Evolutionary conservation across 2,888 invertebrate genomes (phyloP).

Genomic region (Neuroscelio doddi): DNA sequence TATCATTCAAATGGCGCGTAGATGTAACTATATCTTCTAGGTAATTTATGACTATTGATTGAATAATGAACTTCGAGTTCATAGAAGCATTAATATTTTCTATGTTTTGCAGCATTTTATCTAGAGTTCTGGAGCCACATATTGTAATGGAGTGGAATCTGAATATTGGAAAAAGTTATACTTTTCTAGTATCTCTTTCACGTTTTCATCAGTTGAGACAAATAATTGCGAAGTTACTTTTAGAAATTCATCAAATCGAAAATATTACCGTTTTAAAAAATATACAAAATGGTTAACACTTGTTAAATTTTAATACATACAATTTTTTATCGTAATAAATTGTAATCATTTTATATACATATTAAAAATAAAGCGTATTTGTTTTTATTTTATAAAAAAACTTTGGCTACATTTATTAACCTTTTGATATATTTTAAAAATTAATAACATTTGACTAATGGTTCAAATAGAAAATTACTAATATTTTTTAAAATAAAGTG

Average conservation of each 20-base stretch:
- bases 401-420: no score
- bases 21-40: slow-evolving; percentile 74
- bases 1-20: slow-evolving; percentile 73
- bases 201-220: slow-evolving; percentile 75
- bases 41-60: slow-evolving; percentile 67
- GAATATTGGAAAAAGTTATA: slow-evolving; percentile 70
- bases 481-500: no score
- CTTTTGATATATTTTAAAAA: no score
- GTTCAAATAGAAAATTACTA: no score
- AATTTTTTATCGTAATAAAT: no score
- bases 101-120: slow-evolving; percentile 63
- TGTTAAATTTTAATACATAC: no score
- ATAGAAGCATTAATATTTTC: not conserved
- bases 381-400: no score
- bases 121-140: slow-evolving; percentile 72
- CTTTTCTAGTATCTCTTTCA: slow-evolving; percentile 73
- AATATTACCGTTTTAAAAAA: slow-evolving; percentile 71
- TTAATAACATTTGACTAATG: no score
- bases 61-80: no score
- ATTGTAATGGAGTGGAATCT: slow-evolving; percentile 74
- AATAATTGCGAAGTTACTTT: slow-evolving; percentile 73
- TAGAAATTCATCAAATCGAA: slow-evolving; percentile 73
- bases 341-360: no score
- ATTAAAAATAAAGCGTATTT: no score
- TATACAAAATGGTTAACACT: slow-evolving; percentile 31